Evolutionary conservation across 2,888 invertebrate genomes (phyloP).

Genomic region (Lordiphosa fenestrarum): DNA sequence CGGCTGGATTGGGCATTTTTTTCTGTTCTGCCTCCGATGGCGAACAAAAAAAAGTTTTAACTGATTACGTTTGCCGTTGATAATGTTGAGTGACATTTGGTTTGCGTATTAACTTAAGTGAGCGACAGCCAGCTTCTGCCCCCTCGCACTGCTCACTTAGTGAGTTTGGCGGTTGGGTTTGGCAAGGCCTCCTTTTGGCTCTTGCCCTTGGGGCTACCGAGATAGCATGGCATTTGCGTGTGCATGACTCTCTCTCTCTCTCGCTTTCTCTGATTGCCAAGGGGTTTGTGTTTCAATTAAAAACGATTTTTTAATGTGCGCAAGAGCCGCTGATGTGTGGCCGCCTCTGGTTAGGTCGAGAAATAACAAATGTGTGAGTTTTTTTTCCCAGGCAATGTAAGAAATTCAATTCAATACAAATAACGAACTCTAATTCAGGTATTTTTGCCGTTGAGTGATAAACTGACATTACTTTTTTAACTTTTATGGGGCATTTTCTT

Average conservation of each 20-base stretch:
- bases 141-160: not conserved
- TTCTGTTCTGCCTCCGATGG: constrained; percentile 17
- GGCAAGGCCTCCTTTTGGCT: not conserved
- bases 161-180: constrained; percentile 10
- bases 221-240: constrained; percentile 53
- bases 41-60: constrained; percentile 52
- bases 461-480: no score
- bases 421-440: no score
- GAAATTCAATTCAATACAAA: no score
- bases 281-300: constrained; percentile 70
- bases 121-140: constrained; percentile 50
- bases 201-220: constrained; percentile 24
- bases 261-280: constrained; percentile 52
- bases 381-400: no score
- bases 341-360: no score
- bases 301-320: constrained; percentile 62
- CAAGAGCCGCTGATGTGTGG: constrained; percentile 2
- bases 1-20: no score
- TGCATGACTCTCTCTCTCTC: no score
- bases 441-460: no score
- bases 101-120: constrained; percentile 31
- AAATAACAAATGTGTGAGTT: no score
- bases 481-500: no score
- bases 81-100: constrained; percentile 75
- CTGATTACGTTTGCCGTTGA: constrained; percentile 75